These are phyloP conservation scores for Erpobdella octoculata DNA, from an alignment of 2,888 invertebrate species.

Conservation along the genomic window DNA sequence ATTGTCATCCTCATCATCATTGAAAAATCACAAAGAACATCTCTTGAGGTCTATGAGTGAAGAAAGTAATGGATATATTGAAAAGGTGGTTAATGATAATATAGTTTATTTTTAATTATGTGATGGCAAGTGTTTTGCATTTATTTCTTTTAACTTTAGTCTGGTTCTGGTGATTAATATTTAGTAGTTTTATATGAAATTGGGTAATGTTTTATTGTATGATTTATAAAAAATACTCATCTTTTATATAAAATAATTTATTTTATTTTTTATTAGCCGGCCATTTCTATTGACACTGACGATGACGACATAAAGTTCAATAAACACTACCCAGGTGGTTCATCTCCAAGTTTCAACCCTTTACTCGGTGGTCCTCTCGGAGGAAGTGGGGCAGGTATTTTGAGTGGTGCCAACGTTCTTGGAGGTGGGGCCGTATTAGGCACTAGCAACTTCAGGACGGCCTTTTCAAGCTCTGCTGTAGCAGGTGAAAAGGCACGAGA, in stretches of 20 bases:
- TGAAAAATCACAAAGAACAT: not conserved
- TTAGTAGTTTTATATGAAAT: too few relatives aligned
- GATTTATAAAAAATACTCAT: too few relatives aligned
- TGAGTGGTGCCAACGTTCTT: not conserved
- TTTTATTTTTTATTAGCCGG: too few relatives aligned
- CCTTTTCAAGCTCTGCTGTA: not conserved
- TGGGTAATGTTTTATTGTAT: too few relatives aligned
- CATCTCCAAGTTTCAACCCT: not conserved
- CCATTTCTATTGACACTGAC: not conserved
- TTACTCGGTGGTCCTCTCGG: not conserved
- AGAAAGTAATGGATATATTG: constrained; percentile 3
- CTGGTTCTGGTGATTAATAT: too few relatives aligned
- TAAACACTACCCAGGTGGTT: not conserved
- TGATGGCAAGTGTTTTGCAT: not conserved
- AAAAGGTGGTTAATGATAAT: not conserved
- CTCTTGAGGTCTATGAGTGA: not conserved
- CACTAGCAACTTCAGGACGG: not conserved
- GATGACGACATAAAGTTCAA: not conserved
- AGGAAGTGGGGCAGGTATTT: constrained; percentile 6
- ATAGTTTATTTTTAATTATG: not conserved
- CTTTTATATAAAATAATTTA: too few relatives aligned
- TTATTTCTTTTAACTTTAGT: not conserved
- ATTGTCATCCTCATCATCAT: too few relatives aligned
- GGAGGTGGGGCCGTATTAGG: constrained; percentile 1
- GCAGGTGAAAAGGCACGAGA: not conserved